phyloP scores from a whole-genome alignment of 2,888 invertebrate species.

The Synanthedon myopaeformis region DNA sequence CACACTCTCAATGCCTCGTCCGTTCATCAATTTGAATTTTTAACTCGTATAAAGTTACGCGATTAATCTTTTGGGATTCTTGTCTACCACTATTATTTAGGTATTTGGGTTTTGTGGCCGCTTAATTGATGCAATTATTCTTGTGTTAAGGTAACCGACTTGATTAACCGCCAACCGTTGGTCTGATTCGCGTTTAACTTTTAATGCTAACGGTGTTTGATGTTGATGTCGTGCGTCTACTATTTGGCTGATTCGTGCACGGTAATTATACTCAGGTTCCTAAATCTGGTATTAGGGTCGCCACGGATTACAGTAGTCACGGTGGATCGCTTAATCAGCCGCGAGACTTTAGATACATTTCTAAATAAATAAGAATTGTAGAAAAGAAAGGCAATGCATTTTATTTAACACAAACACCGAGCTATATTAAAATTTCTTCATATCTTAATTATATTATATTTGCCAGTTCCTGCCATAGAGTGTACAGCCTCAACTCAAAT shows the following conservation, averaged over 20 bases:
- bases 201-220: slow-evolving; percentile 38
- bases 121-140: slow-evolving; percentile 25
- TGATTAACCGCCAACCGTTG: slow-evolving; percentile 5
- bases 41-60: slow-evolving; percentile 23
- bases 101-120: slow-evolving; percentile 19
- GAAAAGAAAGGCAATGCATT: too few relatives aligned
- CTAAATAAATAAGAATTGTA: too few relatives aligned
- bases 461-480: too few relatives aligned
- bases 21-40: slow-evolving; percentile 34
- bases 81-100: slow-evolving; percentile 26
- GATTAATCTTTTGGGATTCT: slow-evolving; percentile 32
- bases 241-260: slow-evolving; percentile 45
- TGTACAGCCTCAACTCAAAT: too few relatives aligned
- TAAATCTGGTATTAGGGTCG: slow-evolving; percentile 36
- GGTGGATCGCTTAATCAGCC: slow-evolving; percentile 6
- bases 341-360: too few relatives aligned
- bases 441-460: too few relatives aligned
- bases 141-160: slow-evolving; percentile 12
- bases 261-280: slow-evolving; percentile 38
- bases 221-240: slow-evolving; percentile 46
- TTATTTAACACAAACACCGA: too few relatives aligned
- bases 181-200: slow-evolving; percentile 20
- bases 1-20: slow-evolving; percentile 18
- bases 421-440: too few relatives aligned
- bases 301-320: slow-evolving; percentile 45